Evolutionary conservation across 2,888 invertebrate genomes (phyloP), one percentile per base, ranked within the genome.

Genomic region (Cephus nigrinus): DNA sequence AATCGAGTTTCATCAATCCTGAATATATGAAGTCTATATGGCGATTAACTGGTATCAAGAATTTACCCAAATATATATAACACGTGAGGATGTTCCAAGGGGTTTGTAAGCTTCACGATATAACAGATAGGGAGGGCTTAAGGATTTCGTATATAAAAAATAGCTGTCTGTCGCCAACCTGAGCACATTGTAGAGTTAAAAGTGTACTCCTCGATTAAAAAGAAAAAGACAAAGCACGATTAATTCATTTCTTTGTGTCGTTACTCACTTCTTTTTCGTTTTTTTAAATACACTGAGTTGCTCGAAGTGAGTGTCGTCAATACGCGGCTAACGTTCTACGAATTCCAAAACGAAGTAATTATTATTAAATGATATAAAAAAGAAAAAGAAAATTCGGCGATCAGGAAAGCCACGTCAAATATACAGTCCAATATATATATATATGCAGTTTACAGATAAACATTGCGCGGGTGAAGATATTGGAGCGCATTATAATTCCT

Each of bases 351-450:
- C 55, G 55, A 55, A 23, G 55, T 55, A 23, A 55, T 55, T 23
- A 55, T 23, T 23, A 55, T 55, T 55, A 55, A 23, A 55, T 76
- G 72, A 73, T 79, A 77, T 78, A 75, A 78, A 74, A 36, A 36
- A 83, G 83, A 83, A 35, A 35, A 35, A 81, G 78, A 83, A 75
- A 34, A 69, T 78, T 80, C 68, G 78, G 77, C 76, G 78, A 77
- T 71, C 74, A 5, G 31, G 55, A 55, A 23, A 55, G 55, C 55
- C 55, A 55, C 55, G 55, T 55, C 55, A 55, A 55, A 23, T 55
- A 23, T 55, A 55, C 40, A 40, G 40, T 40, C 40, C 40, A 40
- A 40, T 55, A 55, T 55, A 55, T 55, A 40, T 40, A 9, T 55
- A 55, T 55, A 23, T 23, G 23, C 1, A 55, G 23, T 15, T 55